A percentile compares a stretch with the other conserved stretches of the same genome.
Conservation (phyloP, 1,140 invertebrate species). For the Sinonovacula constricta region DNA sequence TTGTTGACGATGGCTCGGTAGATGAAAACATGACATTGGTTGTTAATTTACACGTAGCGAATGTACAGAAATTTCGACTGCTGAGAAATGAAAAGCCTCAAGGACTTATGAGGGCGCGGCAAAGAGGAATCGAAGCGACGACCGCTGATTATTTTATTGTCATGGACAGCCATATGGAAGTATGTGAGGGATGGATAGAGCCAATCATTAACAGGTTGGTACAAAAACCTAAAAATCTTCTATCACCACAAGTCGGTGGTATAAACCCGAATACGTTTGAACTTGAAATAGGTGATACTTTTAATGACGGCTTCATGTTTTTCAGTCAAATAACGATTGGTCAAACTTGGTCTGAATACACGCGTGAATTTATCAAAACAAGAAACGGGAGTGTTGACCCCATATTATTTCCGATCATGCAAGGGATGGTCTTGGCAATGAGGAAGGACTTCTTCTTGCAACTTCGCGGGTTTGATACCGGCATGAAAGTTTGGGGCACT, state of each 20-base stretch:
- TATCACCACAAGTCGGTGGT: constrained; percentile 13
- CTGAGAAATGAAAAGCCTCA: constrained; percentile 8
- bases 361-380: neutral
- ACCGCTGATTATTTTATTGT: constrained; percentile 26
- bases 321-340: constrained; percentile 24
- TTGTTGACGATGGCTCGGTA: no score
- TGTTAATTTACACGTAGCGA: constrained; percentile 12
- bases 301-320: neutral
- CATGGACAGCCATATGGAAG: constrained; percentile 31
- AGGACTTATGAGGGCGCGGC: constrained; percentile 28
- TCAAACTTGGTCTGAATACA: constrained; percentile 15
- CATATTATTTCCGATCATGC: constrained; percentile 23
- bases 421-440: constrained; percentile 38
- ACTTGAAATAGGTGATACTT: neutral
- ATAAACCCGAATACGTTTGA: neutral
- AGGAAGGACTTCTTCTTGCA: constrained; percentile 83
- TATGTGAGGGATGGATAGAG: no score
- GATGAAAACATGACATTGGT: neutral
- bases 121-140: constrained; percentile 13
- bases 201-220: constrained; percentile 7
- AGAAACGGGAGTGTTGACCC: constrained; percentile 34
- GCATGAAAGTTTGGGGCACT: constrained; percentile 90
- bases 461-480: constrained; percentile 83
- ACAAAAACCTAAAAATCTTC: constrained; percentile 20
- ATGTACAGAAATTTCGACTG: constrained; percentile 15